phyloP scores from a whole-genome alignment of 64 coral and sea anemone species.

The Exaiptasia diaphana region DNA sequence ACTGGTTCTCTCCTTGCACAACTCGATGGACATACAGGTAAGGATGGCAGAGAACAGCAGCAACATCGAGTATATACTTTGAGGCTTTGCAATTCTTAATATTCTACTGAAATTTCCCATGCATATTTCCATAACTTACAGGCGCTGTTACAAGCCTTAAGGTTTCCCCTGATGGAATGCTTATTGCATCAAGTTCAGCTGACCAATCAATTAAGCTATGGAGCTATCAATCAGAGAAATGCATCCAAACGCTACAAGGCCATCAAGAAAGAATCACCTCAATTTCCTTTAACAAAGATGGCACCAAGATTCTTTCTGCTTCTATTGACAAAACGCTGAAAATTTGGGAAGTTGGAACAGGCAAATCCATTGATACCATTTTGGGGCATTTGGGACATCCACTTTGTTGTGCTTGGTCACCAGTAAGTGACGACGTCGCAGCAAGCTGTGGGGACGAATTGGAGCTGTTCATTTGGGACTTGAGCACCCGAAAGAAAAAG shows the following conservation, averaged over 20 bases:
- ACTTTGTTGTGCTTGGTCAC: slow-evolving; percentile 43
- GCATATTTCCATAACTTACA: too few species aligned
- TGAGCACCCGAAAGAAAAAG: neutral
- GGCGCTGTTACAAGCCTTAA: slow-evolving; percentile 32
- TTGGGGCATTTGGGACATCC: slow-evolving; percentile 23
- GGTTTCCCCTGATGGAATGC: slow-evolving; percentile 15
- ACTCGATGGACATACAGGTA: slow-evolving; percentile 42
- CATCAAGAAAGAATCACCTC: slow-evolving; percentile 45
- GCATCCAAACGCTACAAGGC: neutral
- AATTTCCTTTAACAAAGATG: slow-evolving; percentile 27
- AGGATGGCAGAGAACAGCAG: too few species aligned
- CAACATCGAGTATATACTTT: too few species aligned
- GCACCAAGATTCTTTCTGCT: slow-evolving; percentile 13
- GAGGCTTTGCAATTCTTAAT: too few species aligned
- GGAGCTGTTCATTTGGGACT: slow-evolving; percentile 49
- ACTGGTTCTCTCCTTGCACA: slow-evolving; percentile 39
- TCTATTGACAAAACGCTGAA: slow-evolving; percentile 40
- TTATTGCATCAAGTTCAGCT: slow-evolving; percentile 34
- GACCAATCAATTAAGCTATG: slow-evolving; percentile 36
- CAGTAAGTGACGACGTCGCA: slow-evolving; percentile 29
- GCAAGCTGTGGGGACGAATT: slow-evolving; percentile 35
- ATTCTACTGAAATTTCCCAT: too few species aligned
- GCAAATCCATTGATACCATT: neutral
- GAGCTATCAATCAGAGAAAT: neutral
- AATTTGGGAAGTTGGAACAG: slow-evolving; percentile 24